Evolutionary conservation across 2,888 invertebrate species (phyloP).

Genomic region (Cantharis lateralis): DNA sequence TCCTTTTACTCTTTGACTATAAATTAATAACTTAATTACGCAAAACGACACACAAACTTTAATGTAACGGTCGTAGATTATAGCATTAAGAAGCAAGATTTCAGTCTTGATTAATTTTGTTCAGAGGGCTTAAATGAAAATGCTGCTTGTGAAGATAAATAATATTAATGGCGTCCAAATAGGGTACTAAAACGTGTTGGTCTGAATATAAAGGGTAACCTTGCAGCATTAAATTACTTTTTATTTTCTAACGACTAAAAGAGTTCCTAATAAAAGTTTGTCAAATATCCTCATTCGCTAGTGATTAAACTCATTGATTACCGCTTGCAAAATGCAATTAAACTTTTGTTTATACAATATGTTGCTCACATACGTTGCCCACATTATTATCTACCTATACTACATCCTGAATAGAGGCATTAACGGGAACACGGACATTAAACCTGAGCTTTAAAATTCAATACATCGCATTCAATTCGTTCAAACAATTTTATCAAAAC

Average conservation of each 20-base stretch:
- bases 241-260: constrained; percentile 3
- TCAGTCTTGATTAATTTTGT: constrained; percentile 28
- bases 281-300: background rate
- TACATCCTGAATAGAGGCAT: no score
- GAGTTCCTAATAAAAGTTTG: background rate
- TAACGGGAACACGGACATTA: no score
- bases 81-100: constrained; percentile 26
- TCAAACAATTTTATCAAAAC: no score
- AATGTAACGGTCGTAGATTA: constrained; percentile 27
- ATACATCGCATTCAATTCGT: no score
- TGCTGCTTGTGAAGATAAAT: constrained; percentile 19
- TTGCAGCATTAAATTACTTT: constrained; percentile 3
- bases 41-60: constrained; percentile 30
- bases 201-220: constrained; percentile 8
- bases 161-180: constrained; percentile 21
- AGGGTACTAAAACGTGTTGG: constrained; percentile 15
- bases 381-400: background rate
- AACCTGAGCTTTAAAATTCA: no score
- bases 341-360: background rate
- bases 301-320: background rate
- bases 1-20: constrained; percentile 19
- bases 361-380: background rate
- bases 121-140: constrained; percentile 22
- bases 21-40: constrained; percentile 33
- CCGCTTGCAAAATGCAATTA: background rate